Evolutionary conservation across 2,888 invertebrate genomes (phyloP).

Genomic region (Germaria angustata): DNA sequence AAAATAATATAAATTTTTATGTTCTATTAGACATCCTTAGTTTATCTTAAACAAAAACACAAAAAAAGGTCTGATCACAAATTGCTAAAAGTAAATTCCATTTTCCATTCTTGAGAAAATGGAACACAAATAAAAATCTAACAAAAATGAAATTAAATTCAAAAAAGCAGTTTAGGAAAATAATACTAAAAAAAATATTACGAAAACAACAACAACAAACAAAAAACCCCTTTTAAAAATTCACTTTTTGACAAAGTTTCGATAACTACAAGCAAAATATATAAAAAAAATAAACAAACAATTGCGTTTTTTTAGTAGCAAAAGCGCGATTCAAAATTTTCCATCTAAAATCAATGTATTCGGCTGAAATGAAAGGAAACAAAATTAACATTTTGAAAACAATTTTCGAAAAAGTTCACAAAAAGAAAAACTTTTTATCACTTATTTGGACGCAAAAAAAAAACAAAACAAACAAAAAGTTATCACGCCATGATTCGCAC

Average conservation of each 20-base stretch:
- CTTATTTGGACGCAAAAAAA: conserved; percentile 74
- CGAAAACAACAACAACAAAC: conserved; percentile 48
- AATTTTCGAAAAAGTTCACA: conserved; percentile 58
- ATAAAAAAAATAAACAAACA: conserved; percentile 65
- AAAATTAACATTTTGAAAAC: conserved; percentile 64
- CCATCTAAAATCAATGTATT: conserved; percentile 37
- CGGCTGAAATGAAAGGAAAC: conserved; percentile 61
- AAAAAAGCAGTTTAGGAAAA: conserved; percentile 67
- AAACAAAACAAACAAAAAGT: conserved; percentile 41
- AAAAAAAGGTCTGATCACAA: conserved; percentile 79
- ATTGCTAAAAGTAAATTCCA: conserved; percentile 63
- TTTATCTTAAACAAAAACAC: conserved; percentile 67
- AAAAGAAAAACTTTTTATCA: conserved; percentile 74
- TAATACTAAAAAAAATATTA: conserved; percentile 63
- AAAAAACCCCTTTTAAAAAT: conserved; percentile 54
- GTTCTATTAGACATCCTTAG: conserved; percentile 76
- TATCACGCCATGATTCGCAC: conserved; percentile 19
- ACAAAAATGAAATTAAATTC: conserved; percentile 51
- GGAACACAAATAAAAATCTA: conserved; percentile 36
- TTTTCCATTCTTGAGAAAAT: conserved; percentile 27
- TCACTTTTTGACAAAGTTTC: conserved; percentile 64
- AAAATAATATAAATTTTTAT: conserved; percentile 47
- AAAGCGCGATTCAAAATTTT: conserved; percentile 73
- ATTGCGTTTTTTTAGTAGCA: conserved; percentile 80
- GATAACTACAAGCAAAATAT: conserved; percentile 67